These are phyloP conservation scores for Chiloscyllium plagiosum DNA, from an alignment of 2,113 vertebrate genomes.

Conservation along the genomic window DNA sequence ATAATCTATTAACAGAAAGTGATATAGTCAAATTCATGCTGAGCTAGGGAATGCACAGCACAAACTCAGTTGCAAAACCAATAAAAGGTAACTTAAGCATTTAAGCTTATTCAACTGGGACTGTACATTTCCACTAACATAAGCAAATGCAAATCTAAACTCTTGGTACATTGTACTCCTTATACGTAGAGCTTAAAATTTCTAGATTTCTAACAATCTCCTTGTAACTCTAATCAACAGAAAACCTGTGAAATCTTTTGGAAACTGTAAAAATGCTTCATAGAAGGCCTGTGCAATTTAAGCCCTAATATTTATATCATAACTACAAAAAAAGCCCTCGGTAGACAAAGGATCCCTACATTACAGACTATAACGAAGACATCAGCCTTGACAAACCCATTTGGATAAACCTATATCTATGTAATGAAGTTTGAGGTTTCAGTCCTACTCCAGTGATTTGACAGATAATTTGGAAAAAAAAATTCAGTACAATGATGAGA, in stretches of 20 bases:
- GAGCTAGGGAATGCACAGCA: conserved; percentile 23
- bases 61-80: conserved; percentile 4
- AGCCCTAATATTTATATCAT: not conserved
- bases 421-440: not conserved
- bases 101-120: not conserved
- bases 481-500: not conserved
- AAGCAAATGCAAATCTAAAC: not conserved
- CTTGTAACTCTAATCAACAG: not conserved
- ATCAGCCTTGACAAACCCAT: not conserved
- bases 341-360: not conserved
- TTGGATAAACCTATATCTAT: not conserved
- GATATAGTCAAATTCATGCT: conserved; percentile 8
- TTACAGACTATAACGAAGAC: not conserved
- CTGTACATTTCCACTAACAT: not conserved
- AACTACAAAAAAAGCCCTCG: not conserved
- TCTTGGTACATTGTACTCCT: not conserved
- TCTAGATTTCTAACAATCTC: not conserved
- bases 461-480: not conserved
- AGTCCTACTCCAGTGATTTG: not conserved
- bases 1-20: not conserved
- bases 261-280: not conserved
- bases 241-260: not conserved
- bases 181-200: not conserved
- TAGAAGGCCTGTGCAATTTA: not conserved
- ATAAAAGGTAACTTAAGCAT: conserved; percentile 1